Evolutionary conservation across 2,113 vertebrate genomes (phyloP), one percentile per base, ranked within the genome.

Genomic region (Tetrao urogallus): DNA sequence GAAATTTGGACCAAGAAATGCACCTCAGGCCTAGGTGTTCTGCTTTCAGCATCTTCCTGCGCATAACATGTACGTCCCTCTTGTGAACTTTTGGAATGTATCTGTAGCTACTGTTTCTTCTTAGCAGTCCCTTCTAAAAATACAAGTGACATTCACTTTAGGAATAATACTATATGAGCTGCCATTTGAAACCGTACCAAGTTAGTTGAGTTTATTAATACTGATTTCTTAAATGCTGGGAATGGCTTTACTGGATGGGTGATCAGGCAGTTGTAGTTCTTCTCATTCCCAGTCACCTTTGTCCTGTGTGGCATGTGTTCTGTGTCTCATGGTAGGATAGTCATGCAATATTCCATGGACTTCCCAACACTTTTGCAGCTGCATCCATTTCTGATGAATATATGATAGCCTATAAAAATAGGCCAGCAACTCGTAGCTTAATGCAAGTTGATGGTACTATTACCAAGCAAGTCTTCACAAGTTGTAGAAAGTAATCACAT

Each of bases 31-130:
- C 48, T 25, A 69, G 69, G 45, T 11, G 10, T 16, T 2, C 45
- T 52, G 69, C 64, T 93, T 88, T 69, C 72, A 69, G 69, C 45
- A 71, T 91, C 82, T 87, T 91, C 77, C 87, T 66, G 40, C 38
- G 57, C 42, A 21, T 27, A 66, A 58, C 28, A 8, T 25, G 20
- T 43, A 34, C 77, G 27, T 70, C 83, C 43, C 60, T 79, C 54
- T 30, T 60, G 38, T 21, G 69, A 90, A 58, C 42, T 71, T 95
- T 56, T 83, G 76, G 65, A 88, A 73, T 0, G 1, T 32, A 32
- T 40, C 74, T 86, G n/a, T 70, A 86, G 80, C 90, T 86, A 66
- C 60, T 58, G 8, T 19, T 22, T 81, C 70, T 52, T 73, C 82
- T 77, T 58, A 86, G 40, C 60, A 57, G 22, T 66, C 40, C 52